phyloP scores from a whole-genome alignment of 2,888 invertebrate genomes.

The Tipula vernalis region DNA sequence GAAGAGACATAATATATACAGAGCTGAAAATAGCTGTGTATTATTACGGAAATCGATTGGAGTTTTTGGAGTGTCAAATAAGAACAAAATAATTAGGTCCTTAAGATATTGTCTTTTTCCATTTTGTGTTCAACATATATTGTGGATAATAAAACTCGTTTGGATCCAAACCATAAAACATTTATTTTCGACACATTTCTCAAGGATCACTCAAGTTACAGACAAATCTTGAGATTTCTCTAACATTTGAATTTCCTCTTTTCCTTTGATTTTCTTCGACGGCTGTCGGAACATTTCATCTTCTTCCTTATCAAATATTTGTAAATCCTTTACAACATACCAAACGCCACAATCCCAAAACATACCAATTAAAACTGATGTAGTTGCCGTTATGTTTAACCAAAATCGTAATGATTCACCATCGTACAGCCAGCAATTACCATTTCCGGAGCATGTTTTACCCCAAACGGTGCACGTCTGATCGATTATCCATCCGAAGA shows the following conservation, averaged over 20 bases:
- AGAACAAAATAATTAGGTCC: not conserved
- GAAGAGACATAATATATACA: not conserved
- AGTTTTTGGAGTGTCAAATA: not conserved
- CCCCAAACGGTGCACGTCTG: constrained; percentile 60
- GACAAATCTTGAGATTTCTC: constrained; percentile 23
- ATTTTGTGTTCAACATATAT: not conserved
- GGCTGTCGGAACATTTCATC: constrained; percentile 26
- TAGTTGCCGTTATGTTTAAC: constrained; percentile 51
- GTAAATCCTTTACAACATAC: constrained; percentile 54
- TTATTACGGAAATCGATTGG: not conserved
- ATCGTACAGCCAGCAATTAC: constrained; percentile 65
- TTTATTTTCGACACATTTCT: not conserved
- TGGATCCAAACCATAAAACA: too few species aligned
- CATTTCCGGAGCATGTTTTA: constrained; percentile 52
- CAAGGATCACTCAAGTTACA: not conserved
- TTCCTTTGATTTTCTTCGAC: constrained; percentile 28
- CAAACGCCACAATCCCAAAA: constrained; percentile 53
- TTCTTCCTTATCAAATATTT: constrained; percentile 52
- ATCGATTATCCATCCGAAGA: constrained; percentile 57
- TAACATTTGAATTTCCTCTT: constrained; percentile 27
- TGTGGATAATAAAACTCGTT: not conserved
- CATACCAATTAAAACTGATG: constrained; percentile 49
- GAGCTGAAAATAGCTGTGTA: not conserved
- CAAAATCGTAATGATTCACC: constrained; percentile 48
- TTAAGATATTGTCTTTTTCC: not conserved